A percentile compares a stretch with the other conserved stretches of the same genome.
Conservation (phyloP, 2,113 vertebrate species). For the Trogon surrucura region DNA sequence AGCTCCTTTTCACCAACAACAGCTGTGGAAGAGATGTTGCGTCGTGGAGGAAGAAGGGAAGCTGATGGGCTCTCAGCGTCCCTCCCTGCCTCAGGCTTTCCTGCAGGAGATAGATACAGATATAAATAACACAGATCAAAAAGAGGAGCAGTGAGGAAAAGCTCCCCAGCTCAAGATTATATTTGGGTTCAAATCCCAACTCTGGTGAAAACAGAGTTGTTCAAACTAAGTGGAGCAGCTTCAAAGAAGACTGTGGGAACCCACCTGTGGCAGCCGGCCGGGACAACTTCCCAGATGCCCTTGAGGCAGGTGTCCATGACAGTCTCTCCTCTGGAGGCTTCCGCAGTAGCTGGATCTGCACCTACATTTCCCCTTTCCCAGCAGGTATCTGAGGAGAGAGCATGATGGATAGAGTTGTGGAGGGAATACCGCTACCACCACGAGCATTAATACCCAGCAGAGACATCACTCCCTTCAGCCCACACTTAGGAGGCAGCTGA, state of each 20-base stretch:
- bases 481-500: neutral
- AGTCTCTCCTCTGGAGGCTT: accelerated
- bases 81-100: neutral
- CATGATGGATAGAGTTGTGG: neutral
- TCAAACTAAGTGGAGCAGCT: neutral
- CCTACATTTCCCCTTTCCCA: neutral
- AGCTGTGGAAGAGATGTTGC: neutral
- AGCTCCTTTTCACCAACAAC: neutral
- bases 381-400: neutral
- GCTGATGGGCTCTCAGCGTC: neutral
- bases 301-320: accelerated
- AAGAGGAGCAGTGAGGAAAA: neutral
- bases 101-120: neutral
- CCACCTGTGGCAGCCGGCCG: neutral
- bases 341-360: neutral
- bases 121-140: neutral
- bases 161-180: neutral
- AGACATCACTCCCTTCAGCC: neutral
- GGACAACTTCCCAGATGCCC: neutral
- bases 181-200: constrained; percentile 1
- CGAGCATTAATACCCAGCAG: neutral
- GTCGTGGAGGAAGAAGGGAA: neutral
- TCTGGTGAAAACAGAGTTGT: neutral
- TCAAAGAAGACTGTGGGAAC: neutral
- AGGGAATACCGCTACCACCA: neutral